These are phyloP conservation scores for Eupithecia tripunctaria DNA, from an alignment of 2,888 invertebrate species.

Conservation along the genomic window DNA sequence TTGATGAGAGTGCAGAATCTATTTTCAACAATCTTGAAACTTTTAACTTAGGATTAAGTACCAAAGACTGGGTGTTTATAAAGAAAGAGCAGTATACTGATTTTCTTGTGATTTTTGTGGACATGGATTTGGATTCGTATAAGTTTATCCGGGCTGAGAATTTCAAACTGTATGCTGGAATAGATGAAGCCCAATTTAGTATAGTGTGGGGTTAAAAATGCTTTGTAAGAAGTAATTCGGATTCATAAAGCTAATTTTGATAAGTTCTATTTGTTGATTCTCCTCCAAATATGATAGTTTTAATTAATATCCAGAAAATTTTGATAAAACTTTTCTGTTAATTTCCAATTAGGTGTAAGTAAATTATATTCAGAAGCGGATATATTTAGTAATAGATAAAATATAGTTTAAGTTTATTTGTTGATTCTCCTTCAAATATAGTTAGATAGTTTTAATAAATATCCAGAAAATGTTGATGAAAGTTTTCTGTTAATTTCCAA, in stretches of 20 bases:
- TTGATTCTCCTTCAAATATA: background rate
- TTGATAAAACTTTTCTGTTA: background rate
- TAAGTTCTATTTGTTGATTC: background rate
- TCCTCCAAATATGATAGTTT: background rate
- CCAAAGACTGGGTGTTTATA: slow-evolving; percentile 54
- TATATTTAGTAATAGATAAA: background rate
- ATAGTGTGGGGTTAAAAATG: slow-evolving; percentile 47
- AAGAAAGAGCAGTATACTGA: slow-evolving; percentile 38
- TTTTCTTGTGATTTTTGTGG: slow-evolving; percentile 45
- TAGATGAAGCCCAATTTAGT: slow-evolving; percentile 60
- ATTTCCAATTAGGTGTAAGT: too few relatives aligned
- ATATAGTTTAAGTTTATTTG: background rate
- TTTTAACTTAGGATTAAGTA: slow-evolving; percentile 57
- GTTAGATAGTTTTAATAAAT: background rate
- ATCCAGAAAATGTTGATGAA: background rate
- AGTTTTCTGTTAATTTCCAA: background rate
- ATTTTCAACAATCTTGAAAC: slow-evolving; percentile 55
- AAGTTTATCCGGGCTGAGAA: slow-evolving; percentile 52
- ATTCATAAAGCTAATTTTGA: background rate
- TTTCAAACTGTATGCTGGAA: slow-evolving; percentile 58
- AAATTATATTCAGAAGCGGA: too few relatives aligned
- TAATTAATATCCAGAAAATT: too few relatives aligned
- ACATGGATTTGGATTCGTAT: slow-evolving; percentile 56
- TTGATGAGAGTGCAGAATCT: slow-evolving; percentile 45
- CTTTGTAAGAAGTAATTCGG: background rate